Conservation (phyloP, 2,888 invertebrate species). For the Desoria tigrina region DNA sequence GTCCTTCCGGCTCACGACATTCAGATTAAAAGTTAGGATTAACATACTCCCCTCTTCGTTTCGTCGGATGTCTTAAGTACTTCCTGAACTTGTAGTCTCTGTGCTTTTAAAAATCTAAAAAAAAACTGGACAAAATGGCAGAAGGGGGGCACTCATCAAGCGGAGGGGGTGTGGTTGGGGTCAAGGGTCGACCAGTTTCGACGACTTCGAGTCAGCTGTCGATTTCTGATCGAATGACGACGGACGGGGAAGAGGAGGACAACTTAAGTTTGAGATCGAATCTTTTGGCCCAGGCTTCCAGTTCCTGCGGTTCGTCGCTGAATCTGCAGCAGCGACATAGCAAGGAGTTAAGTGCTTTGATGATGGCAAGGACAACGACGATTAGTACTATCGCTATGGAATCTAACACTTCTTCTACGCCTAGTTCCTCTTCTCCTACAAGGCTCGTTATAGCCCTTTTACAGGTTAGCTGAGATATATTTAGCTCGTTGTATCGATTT, state of each 20-base stretch:
- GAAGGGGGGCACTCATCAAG: too few species aligned
- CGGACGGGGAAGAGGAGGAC: slow-evolving; percentile 32
- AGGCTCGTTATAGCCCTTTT: slow-evolving; percentile 84
- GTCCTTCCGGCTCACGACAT: too few species aligned
- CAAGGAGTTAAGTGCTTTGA: neutral
- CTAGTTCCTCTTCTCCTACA: slow-evolving; percentile 22
- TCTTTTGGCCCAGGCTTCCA: slow-evolving; percentile 22
- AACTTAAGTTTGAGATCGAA: slow-evolving; percentile 26
- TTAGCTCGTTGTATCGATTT: slow-evolving; percentile 33
- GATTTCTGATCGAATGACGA: slow-evolving; percentile 38
- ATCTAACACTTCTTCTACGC: slow-evolving; percentile 69
- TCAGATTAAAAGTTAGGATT: too few species aligned
- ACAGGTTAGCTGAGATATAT: slow-evolving; percentile 71
- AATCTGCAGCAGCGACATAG: slow-evolving; percentile 20
- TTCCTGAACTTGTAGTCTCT: too few species aligned
- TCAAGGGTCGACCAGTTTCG: slow-evolving; percentile 30
- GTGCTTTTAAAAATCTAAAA: too few species aligned
- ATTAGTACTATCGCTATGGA: slow-evolving; percentile 89
- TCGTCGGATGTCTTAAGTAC: too few species aligned
- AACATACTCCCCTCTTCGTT: too few species aligned
- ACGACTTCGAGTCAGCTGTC: slow-evolving; percentile 39
- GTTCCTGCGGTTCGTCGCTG: slow-evolving; percentile 35
- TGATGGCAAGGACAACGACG: slow-evolving; percentile 66
- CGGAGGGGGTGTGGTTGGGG: too few species aligned
- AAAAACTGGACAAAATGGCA: too few species aligned